phyloP scores from a whole-genome alignment of 2,888 invertebrate species.

The Marronus borbonicus region DNA sequence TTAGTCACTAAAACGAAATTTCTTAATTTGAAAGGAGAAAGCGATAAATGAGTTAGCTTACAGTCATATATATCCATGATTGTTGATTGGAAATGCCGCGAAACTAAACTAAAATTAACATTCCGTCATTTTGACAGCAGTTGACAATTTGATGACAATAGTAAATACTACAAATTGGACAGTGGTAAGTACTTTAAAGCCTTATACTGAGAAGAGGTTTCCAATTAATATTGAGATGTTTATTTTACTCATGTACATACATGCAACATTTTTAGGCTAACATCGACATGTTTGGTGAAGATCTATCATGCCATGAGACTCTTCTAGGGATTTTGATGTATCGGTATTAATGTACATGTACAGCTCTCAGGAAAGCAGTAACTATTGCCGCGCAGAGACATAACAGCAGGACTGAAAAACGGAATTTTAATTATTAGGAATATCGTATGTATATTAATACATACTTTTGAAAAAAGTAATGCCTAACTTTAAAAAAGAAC shows the following conservation, averaged over 20 bases:
- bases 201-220: no score
- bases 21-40: background rate
- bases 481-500: constrained; percentile 10
- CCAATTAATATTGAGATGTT: no score
- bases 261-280: no score
- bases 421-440: background rate
- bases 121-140: no score
- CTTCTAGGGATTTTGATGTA: background rate
- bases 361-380: constrained; percentile 9
- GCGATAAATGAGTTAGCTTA: constrained; percentile 14
- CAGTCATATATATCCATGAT: constrained; percentile 35
- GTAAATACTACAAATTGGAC: no score
- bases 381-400: constrained; percentile 26
- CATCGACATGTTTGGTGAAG: background rate
- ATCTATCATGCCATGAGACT: background rate
- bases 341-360: background rate
- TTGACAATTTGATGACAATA: no score
- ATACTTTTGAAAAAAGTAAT: constrained; percentile 10
- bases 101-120: background rate
- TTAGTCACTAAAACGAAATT: constrained; percentile 40
- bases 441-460: background rate
- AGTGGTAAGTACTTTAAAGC: no score
- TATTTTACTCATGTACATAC: no score
- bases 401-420: constrained; percentile 8
- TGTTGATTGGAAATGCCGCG: background rate